phyloP scores from a whole-genome alignment of 2,888 invertebrate species.

The Leptinotarsa tumamoca region DNA sequence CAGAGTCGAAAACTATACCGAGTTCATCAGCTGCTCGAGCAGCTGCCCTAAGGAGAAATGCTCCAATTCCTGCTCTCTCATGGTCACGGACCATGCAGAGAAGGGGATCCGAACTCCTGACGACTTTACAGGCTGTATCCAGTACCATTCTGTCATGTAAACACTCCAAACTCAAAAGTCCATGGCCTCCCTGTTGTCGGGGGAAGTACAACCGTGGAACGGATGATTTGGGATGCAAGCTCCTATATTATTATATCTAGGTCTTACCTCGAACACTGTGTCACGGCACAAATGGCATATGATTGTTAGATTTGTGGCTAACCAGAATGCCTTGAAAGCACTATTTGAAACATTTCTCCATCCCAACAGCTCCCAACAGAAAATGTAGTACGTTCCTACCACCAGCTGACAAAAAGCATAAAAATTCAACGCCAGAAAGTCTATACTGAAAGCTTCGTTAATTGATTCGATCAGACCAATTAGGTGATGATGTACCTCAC shows the following conservation, averaged over 20 bases:
- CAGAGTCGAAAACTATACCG: no score
- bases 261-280: constrained; percentile 53
- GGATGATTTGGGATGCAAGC: no score
- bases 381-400: constrained; percentile 48
- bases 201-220: no score
- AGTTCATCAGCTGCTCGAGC: no score
- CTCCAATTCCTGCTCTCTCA: no score
- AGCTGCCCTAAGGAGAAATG: no score
- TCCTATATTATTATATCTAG: not conserved
- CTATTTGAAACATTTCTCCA: not conserved
- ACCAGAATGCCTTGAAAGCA: constrained; percentile 25
- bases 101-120: no score
- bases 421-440: constrained; percentile 50
- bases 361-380: not conserved
- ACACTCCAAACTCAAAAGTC: no score
- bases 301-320: constrained; percentile 50
- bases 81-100: no score
- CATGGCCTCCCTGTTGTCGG: no score
- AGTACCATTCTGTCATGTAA: no score
- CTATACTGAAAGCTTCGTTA: constrained; percentile 53
- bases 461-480: constrained; percentile 50
- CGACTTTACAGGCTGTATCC: no score
- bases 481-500: constrained; percentile 54
- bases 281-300: constrained; percentile 54
- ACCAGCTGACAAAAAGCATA: constrained; percentile 53